Percentiles rank a stretch among this genome's conserved stretches.
Evolutionary conservation across 2,888 invertebrate genomes (phyloP).

Genomic region (Timema cristinae): DNA sequence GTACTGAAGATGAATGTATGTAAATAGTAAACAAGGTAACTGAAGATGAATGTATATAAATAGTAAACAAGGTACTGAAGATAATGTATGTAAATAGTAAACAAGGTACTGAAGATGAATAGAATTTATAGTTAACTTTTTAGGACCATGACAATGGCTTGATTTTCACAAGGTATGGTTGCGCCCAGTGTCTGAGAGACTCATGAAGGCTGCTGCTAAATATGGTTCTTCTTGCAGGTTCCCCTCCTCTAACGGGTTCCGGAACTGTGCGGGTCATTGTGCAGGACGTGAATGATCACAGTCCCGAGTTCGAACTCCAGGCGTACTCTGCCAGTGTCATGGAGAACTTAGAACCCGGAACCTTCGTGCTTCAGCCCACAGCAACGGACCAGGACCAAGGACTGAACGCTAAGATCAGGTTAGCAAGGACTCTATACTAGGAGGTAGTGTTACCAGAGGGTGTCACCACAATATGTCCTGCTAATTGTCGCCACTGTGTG

Average conservation of each 20-base stretch:
- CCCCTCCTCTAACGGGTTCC: constrained; percentile 87
- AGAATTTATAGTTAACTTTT: background rate
- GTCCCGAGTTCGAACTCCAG: constrained; percentile 80
- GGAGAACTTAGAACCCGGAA: constrained; percentile 78
- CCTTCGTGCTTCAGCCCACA: constrained; percentile 69
- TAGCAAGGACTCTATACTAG: too few relatives aligned
- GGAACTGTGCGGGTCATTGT: constrained; percentile 86
- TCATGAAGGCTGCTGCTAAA: too few relatives aligned
- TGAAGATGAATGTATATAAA: background rate
- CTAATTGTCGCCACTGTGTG: too few relatives aligned
- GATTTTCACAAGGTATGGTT: background rate
- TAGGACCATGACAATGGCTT: background rate
- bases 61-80: background rate
- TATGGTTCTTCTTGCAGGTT: constrained; percentile 58
- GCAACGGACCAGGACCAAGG: constrained; percentile 82
- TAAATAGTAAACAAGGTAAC: background rate
- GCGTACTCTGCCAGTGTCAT: constrained; percentile 72
- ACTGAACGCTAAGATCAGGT: constrained; percentile 79
- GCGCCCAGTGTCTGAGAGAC: too few relatives aligned
- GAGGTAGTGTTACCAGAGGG: too few relatives aligned
- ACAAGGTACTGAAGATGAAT: background rate
- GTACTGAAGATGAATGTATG: background rate
- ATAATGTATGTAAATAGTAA: background rate
- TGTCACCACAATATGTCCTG: too few relatives aligned
- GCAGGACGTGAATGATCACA: constrained; percentile 92